Base-by-base conservation (phyloP, 2,113 vertebrate genomes). In the Thamnaconus septentrionalis region DNA sequence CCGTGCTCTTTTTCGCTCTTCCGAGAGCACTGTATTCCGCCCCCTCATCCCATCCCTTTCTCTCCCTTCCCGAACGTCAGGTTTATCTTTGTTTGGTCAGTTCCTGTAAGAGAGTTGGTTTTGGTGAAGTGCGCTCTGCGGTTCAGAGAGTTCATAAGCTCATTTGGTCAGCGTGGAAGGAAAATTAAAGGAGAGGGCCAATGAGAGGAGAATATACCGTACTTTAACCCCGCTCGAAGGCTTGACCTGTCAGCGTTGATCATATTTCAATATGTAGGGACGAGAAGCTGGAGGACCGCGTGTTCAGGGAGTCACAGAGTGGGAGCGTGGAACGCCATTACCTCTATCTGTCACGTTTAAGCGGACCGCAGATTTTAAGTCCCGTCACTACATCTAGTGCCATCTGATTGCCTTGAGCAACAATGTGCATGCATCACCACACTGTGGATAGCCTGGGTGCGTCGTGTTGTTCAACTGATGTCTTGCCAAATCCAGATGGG, bases 101-200 rank as follows among this genome's bases (percentile, higher is more conserved):
- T 85, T 84, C 81, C 81, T 68, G 83, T 83, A 79, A 81, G 64
- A 10, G 41, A 56, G 43, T 3, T 51, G 55, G 8, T 50, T 64
- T 59, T 67, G 58, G 61, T 40, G 57, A 61, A 53, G 64, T 39
- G 43, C 70, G 61, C 66, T 67, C 66, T 80, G 53, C 50, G 40
- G 83, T 88, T 88, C 71, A 80, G 68, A 82, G 74, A 72, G 80
- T 85, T 85, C 76, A 76, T 9, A 53, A 64, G 58, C 56, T 59
- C 8, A 44, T 75, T 79, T 73, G 66, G 79, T 76, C 72, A 80
- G 78, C 3, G 41, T 69, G 59, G 69, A 84, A 78, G 79, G 82
- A 73, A 85, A 82, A 78, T 78, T 42, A 64, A 78, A 74, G 65
- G 59, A 76, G 58, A 78, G 52, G 46, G 5, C 59, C 58, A 68